phyloP scores from a whole-genome alignment of 2,797 vertebrate genomes.

The Chaenodraco wilsoni region DNA sequence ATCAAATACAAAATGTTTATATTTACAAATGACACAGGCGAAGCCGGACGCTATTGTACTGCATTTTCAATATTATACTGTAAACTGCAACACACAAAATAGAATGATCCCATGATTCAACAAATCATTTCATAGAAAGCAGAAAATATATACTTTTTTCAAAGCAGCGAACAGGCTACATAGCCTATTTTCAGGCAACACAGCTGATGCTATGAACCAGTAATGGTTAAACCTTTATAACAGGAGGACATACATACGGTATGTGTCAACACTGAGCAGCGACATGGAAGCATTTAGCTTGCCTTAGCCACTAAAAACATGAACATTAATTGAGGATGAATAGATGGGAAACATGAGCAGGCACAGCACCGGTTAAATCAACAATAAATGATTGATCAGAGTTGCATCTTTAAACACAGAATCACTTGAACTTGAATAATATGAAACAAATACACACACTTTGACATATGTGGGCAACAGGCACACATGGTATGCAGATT shows the following conservation, averaged over 20 bases:
- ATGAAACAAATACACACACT: constrained; percentile 19
- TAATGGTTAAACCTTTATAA: constrained; percentile 17
- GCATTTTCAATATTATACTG: constrained; percentile 27
- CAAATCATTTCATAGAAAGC: constrained; percentile 27
- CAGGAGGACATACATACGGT: constrained; percentile 4
- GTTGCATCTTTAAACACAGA: constrained; percentile 23
- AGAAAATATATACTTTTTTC: constrained; percentile 21
- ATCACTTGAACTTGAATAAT: constrained; percentile 20
- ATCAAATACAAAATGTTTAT: constrained; percentile 21
- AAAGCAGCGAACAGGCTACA: constrained; percentile 13
- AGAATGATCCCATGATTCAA: constrained; percentile 12
- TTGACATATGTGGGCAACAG: constrained; percentile 10
- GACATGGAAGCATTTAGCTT: constrained; percentile 15
- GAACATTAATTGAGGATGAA: constrained; percentile 20
- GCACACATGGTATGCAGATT: constrained; percentile 13
- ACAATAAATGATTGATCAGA: constrained; percentile 21
- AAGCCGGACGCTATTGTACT: constrained; percentile 15
- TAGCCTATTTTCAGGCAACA: constrained; percentile 48
- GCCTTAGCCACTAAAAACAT: constrained; percentile 25
- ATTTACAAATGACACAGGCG: constrained; percentile 38
- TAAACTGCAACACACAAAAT: constrained; percentile 18
- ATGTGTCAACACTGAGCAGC: constrained; percentile 29
- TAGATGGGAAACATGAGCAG: neutral
- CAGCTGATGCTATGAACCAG: constrained; percentile 33
- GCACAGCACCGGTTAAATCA: constrained; percentile 42